A percentile compares a stretch with the other conserved stretches of the same genome.
Evolutionary conservation across 1,140 invertebrate species (phyloP).

Genomic region (Sipha flava): DNA sequence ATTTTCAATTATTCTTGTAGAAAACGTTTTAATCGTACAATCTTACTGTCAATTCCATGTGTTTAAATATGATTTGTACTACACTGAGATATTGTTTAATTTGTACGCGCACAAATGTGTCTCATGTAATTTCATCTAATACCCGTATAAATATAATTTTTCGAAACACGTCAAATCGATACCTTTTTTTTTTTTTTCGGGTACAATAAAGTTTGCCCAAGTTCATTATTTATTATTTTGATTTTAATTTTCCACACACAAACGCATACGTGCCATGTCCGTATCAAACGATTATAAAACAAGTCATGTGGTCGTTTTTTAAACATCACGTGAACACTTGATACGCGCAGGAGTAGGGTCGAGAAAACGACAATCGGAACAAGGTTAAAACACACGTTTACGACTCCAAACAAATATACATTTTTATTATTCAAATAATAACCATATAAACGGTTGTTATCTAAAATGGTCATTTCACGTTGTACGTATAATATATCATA

Average conservation of each 20-base stretch:
- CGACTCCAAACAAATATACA: neutral
- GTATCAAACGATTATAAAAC: neutral
- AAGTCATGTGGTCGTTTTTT: neutral
- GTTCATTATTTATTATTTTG: neutral
- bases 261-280: neutral
- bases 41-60: no score
- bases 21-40: no score
- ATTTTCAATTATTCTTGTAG: no score
- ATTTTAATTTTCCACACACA: neutral
- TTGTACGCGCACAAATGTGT: no score
- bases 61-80: no score
- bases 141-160: no score
- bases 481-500: neutral
- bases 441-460: neutral
- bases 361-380: neutral
- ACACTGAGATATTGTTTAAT: no score
- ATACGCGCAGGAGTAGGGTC: neutral
- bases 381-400: neutral
- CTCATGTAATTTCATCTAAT: no score
- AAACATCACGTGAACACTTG: neutral
- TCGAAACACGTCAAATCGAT: no score
- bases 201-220: neutral
- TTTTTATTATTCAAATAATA: conserved; percentile 1
- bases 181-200: neutral
- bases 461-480: neutral